A percentile compares a stretch with the other conserved stretches of the same genome.
phyloP scores from a whole-genome alignment of 2,888 invertebrate genomes.

The Amiota communis region DNA sequence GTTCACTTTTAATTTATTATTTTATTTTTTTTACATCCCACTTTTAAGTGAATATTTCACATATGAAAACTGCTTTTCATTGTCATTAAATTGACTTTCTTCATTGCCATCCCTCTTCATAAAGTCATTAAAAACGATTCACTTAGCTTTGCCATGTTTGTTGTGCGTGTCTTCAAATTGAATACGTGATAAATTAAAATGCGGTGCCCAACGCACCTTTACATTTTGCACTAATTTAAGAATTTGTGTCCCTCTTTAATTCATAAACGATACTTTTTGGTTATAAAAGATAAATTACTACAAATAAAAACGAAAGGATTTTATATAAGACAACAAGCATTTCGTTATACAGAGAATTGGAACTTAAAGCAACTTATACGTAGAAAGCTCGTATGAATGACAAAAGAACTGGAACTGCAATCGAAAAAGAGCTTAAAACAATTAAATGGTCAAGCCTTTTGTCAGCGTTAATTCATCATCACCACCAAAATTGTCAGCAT shows the following conservation, averaged over 20 bases:
- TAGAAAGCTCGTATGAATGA: neutral
- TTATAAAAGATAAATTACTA: too few relatives aligned
- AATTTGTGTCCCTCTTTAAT: too few relatives aligned
- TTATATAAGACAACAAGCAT: too few relatives aligned
- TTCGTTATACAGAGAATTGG: neutral
- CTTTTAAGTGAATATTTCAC: too few relatives aligned
- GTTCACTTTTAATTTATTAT: too few relatives aligned
- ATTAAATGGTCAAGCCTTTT: constrained; percentile 65
- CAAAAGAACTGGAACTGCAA: neutral
- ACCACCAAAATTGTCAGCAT: constrained; percentile 51
- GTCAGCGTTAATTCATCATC: constrained; percentile 62
- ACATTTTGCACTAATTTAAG: too few relatives aligned
- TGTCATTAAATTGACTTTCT: too few relatives aligned
- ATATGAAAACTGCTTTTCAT: too few relatives aligned
- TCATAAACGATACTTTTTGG: too few relatives aligned
- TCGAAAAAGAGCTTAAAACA: constrained; percentile 47
- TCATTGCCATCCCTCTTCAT: too few relatives aligned
- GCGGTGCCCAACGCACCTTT: neutral
- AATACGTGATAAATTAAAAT: constrained; percentile 19
- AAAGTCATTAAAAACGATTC: constrained; percentile 13
- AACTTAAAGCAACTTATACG: constrained; percentile 9
- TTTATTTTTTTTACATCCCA: too few relatives aligned
- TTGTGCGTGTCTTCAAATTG: constrained; percentile 17
- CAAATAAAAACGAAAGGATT: too few relatives aligned
- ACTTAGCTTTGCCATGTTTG: neutral